phyloP scores from a whole-genome alignment of 2,888 invertebrate genomes.

The Ischnus inquisitorius region DNA sequence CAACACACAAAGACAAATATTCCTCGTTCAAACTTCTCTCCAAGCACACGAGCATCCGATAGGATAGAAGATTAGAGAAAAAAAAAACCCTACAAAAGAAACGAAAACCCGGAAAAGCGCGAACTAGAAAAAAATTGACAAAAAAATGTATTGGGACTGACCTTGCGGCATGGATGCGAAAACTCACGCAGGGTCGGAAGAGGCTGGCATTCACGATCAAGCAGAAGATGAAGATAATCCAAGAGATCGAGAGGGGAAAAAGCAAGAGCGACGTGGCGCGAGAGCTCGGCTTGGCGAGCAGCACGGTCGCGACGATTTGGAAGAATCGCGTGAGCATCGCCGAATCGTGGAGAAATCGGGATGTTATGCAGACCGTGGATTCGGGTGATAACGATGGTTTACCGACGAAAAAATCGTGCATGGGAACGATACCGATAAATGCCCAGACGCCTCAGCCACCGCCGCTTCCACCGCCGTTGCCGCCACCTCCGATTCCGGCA shows the following conservation, averaged over 20 bases:
- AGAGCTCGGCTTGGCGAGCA: constrained; percentile 87
- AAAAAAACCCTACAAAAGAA: constrained; percentile 53
- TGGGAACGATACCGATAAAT: constrained; percentile 17
- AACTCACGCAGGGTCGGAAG: constrained; percentile 87
- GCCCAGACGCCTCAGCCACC: constrained; percentile 22
- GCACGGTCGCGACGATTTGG: constrained; percentile 88
- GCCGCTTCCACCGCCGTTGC: constrained; percentile 38
- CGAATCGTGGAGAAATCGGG: constrained; percentile 84
- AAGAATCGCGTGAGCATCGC: constrained; percentile 87
- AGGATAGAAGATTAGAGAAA: constrained; percentile 27
- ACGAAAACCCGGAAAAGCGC: constrained; percentile 18
- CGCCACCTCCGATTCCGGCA: constrained; percentile 55
- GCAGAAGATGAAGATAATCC: constrained; percentile 88
- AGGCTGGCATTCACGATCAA: constrained; percentile 88
- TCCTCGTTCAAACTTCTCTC: constrained; percentile 20
- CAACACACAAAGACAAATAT: constrained; percentile 15
- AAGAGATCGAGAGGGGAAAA: constrained; percentile 87
- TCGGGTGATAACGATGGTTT: constrained; percentile 73
- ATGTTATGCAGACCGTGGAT: constrained; percentile 81
- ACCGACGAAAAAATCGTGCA: constrained; percentile 51
- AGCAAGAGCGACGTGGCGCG: constrained; percentile 88
- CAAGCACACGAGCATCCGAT: constrained; percentile 7
- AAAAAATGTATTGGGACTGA: constrained; percentile 40
- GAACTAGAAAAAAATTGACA: constrained; percentile 7
- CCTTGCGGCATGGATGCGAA: constrained; percentile 43